Conservation (phyloP, 2,113 vertebrate genomes). For the Chaetodon trifascialis region DNA sequence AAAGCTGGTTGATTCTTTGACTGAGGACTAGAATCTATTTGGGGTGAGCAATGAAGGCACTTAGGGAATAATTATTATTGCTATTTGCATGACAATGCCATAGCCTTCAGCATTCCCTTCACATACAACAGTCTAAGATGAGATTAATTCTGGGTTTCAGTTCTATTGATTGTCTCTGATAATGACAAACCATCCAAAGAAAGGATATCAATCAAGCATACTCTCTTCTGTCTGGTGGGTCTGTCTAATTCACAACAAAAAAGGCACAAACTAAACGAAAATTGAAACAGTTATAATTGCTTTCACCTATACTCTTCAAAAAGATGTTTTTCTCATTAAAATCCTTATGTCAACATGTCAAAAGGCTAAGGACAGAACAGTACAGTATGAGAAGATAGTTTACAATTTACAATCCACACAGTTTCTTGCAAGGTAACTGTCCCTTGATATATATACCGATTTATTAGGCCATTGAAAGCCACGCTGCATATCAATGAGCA, state of each 20-base stretch:
- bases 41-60: slow-evolving; percentile 29
- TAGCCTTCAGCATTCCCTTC: slow-evolving; percentile 37
- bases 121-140: slow-evolving; percentile 25
- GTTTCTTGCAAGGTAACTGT: background rate
- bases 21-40: slow-evolving; percentile 43
- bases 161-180: slow-evolving; percentile 62
- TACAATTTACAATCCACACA: background rate
- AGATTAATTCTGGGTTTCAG: slow-evolving; percentile 55
- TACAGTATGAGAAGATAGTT: background rate
- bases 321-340: background rate
- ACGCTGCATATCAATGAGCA: background rate
- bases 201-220: slow-evolving; percentile 44
- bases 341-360: background rate
- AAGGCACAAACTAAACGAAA: slow-evolving; percentile 4
- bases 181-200: slow-evolving; percentile 45
- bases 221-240: slow-evolving; percentile 12
- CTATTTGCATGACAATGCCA: slow-evolving; percentile 67
- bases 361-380: no score
- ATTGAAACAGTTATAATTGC: background rate
- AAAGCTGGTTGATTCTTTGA: slow-evolving; percentile 39
- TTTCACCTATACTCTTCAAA: background rate
- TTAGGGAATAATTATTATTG: slow-evolving; percentile 60
- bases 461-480: background rate
- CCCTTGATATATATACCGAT: background rate
- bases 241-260: slow-evolving; percentile 18